phyloP scores from a whole-genome alignment of 2,113 vertebrate genomes.

The Dendropsophus ebraccatus region DNA sequence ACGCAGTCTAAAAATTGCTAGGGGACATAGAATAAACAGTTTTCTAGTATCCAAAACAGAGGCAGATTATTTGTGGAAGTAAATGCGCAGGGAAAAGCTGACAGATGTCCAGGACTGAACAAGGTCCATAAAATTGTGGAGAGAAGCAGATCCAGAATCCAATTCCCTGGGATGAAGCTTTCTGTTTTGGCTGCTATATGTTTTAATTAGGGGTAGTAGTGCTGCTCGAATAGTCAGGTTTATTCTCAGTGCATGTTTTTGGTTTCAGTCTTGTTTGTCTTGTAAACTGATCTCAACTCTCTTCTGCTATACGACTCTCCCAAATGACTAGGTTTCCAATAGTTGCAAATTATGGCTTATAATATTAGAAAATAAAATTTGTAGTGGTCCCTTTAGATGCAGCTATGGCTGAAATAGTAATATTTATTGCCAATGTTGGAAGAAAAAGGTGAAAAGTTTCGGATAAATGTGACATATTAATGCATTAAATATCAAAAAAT shows the following conservation, averaged over 20 bases:
- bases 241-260: neutral
- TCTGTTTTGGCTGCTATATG: neutral
- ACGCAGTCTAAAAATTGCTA: conserved; percentile 61
- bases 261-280: neutral
- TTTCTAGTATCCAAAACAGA: conserved; percentile 58
- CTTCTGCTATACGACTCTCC: neutral
- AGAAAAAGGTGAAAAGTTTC: neutral
- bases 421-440: neutral
- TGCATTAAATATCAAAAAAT: neutral
- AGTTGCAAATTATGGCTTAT: conserved; percentile 11
- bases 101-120: conserved; percentile 33
- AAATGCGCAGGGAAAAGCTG: neutral
- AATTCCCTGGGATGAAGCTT: neutral
- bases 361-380: conserved; percentile 7
- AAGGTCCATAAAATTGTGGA: conserved; percentile 34
- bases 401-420: neutral
- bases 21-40: conserved; percentile 51
- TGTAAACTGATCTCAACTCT: neutral
- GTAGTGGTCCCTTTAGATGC: neutral
- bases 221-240: neutral
- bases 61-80: conserved; percentile 53
- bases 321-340: neutral
- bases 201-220: neutral
- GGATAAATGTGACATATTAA: neutral
- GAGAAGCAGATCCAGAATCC: neutral